A percentile compares a stretch with the other conserved stretches of the same genome.
Evolutionary conservation across 2,797 vertebrate species (phyloP).

Genomic region (Amazonetta brasiliensis): DNA sequence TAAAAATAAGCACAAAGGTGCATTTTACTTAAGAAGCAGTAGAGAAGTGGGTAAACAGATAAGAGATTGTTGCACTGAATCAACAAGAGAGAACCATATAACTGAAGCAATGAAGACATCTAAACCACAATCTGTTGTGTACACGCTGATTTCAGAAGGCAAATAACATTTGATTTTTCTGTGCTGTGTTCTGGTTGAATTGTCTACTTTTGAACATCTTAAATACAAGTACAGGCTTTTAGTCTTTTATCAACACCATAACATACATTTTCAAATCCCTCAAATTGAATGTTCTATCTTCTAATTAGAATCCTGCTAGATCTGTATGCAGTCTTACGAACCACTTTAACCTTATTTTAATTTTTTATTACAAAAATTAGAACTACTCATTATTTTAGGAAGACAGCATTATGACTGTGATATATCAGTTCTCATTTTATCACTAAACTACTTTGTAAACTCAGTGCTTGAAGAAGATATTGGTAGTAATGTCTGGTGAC

Average conservation of each 20-base stretch:
- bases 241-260: constrained; percentile 41
- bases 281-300: constrained; percentile 70
- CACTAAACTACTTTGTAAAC: constrained; percentile 77
- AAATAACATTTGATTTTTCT: constrained; percentile 46
- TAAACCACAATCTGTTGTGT: constrained; percentile 55
- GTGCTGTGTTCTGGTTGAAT: constrained; percentile 34
- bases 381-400: constrained; percentile 81
- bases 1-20: not conserved
- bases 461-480: constrained; percentile 73
- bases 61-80: constrained; percentile 27
- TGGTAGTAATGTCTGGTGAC: constrained; percentile 53
- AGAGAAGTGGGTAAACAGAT: not conserved
- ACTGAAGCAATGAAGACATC: constrained; percentile 16
- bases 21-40: not conserved
- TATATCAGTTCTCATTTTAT: constrained; percentile 77
- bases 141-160: constrained; percentile 53
- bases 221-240: constrained; percentile 41
- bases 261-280: constrained; percentile 66
- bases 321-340: constrained; percentile 74
- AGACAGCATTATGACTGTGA: constrained; percentile 77
- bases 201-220: not conserved
- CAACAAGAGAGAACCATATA: constrained; percentile 22
- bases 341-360: constrained; percentile 81
- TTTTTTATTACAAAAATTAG: constrained; percentile 80
- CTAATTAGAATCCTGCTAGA: constrained; percentile 77